A percentile compares a stretch with the other conserved stretches of the same genome.
These are phyloP conservation scores for Gymnosoma rotundatum DNA, from an alignment of 2,888 invertebrate genomes.

Conservation along the genomic window DNA sequence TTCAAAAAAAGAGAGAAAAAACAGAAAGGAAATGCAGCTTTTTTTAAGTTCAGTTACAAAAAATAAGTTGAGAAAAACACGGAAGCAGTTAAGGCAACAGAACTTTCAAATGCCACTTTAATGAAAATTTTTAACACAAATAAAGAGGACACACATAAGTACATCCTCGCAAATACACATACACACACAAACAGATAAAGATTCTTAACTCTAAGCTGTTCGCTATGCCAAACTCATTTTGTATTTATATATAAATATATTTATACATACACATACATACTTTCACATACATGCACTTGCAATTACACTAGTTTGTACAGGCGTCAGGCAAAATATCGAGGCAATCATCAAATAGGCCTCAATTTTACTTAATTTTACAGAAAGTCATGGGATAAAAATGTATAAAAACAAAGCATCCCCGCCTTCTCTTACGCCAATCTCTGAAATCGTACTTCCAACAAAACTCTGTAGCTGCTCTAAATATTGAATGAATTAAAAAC, in stretches of 20 bases:
- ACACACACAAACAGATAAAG: conserved; percentile 23
- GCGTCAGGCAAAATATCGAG: too few species aligned
- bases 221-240: conserved; percentile 49
- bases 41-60: conserved; percentile 51
- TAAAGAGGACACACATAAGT: conserved; percentile 52
- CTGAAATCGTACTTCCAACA: too few species aligned
- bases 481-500: too few species aligned
- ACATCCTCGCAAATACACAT: conserved; percentile 25
- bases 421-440: too few species aligned
- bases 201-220: conserved; percentile 42
- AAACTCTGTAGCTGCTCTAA: too few species aligned
- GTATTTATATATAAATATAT: conserved; percentile 30
- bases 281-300: conserved; percentile 25
- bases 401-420: too few species aligned
- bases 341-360: too few species aligned
- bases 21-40: conserved; percentile 41
- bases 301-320: neutral
- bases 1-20: conserved; percentile 28
- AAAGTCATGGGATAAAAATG: too few species aligned
- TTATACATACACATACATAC: conserved; percentile 1
- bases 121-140: conserved; percentile 68
- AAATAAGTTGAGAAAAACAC: conserved; percentile 57
- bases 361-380: too few species aligned
- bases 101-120: conserved; percentile 70
- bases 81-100: conserved; percentile 69